Evolutionary conservation across 2,888 invertebrate genomes (phyloP), one percentile per base, ranked within the genome.

Genomic region (Aromia moschata): DNA sequence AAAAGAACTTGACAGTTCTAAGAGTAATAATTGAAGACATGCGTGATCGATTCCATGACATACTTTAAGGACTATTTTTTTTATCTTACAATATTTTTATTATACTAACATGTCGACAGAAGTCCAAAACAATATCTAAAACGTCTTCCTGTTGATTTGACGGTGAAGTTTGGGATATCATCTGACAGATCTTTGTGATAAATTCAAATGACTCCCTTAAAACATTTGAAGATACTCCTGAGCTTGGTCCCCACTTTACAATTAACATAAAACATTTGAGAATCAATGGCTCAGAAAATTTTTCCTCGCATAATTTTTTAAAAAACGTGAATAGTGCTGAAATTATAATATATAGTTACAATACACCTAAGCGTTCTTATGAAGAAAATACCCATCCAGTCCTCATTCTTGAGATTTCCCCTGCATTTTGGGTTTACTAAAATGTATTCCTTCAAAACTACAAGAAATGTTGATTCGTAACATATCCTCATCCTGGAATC

Each of bases 341-440:
- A 69, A 68, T 56, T 12, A 15, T 33, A 30, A 30, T 56, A 79
- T 79, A 74, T n/a, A n/a, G n/a, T n/a, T n/a, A n/a, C n/a, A n/a
- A n/a, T n/a, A n/a, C n/a, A n/a, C n/a, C n/a, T n/a, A n/a, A n/a
- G n/a, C n/a, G n/a, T n/a, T n/a, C n/a, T n/a, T n/a, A n/a, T n/a
- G n/a, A n/a, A n/a, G n/a, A n/a, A n/a, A n/a, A n/a, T 78, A 86
- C 88, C 84, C 76, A 82, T 82, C 89, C 88, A 89, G 56, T 83
- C 80, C 43, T 80, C 72, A 25, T 81, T 79, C 40, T 81, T 76
- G 44, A 89, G 83, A 57, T 78, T 77, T 2, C 82, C 80, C 68
- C 85, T 79, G 70, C 86, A 86, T 69, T 82, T 73, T 58, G 83
- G 79, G 73, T 81, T 81, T 7, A 83, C 74, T 36, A 89, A 73